Percentiles rank a stretch among this genome's conserved stretches.
Conservation (phyloP, 2,888 invertebrate species). For the Drosophila algonquin region DNA sequence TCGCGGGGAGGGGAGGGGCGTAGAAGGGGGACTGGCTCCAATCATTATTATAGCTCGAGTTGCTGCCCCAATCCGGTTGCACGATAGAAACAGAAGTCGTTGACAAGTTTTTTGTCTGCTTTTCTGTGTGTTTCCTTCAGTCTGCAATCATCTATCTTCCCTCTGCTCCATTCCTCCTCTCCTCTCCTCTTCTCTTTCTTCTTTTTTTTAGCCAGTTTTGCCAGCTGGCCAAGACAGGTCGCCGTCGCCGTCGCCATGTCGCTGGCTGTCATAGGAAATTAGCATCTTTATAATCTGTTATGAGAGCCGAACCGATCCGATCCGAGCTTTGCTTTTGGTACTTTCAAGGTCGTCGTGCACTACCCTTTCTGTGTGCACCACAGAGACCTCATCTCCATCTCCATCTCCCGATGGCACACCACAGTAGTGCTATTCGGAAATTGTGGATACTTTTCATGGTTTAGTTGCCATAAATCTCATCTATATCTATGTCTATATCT, state of each 20-base stretch:
- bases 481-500: neutral
- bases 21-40: too few species aligned
- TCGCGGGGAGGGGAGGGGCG: neutral
- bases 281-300: constrained; percentile 72
- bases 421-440: neutral
- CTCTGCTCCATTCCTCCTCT: neutral
- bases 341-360: constrained; percentile 61
- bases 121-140: neutral
- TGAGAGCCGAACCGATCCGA: constrained; percentile 7
- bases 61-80: constrained; percentile 60
- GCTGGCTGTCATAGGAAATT: constrained; percentile 70
- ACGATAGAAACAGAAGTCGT: constrained; percentile 46
- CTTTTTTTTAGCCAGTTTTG: constrained; percentile 21
- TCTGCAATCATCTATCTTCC: constrained; percentile 24
- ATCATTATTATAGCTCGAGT: constrained; percentile 48
- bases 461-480: neutral
- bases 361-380: constrained; percentile 28
- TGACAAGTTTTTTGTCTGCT: constrained; percentile 26
- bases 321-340: constrained; percentile 34
- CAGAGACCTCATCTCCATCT: neutral
- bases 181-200: neutral
- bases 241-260: constrained; percentile 25
- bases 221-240: constrained; percentile 41
- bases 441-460: neutral
- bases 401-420: constrained; percentile 3